phyloP scores from a whole-genome alignment of 2,888 invertebrate species.

The Chaitophorus viminalis region DNA sequence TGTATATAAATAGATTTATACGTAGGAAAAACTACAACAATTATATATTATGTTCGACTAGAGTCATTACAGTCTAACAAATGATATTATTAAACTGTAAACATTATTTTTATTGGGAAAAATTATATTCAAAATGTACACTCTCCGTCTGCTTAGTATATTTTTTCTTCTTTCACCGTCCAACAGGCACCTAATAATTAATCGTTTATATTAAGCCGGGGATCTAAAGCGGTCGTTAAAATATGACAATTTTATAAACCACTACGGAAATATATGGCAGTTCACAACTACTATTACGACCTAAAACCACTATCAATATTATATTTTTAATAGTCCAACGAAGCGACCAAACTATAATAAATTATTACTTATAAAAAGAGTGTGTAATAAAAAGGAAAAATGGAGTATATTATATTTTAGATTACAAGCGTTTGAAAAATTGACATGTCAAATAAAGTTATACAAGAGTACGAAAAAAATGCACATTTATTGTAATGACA shows the following conservation, averaged over 20 bases:
- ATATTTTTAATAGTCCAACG: neutral
- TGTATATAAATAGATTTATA: too few relatives aligned
- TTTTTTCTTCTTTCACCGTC: neutral
- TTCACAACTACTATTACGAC: neutral
- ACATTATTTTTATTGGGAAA: neutral
- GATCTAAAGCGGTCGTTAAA: neutral
- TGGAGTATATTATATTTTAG: too few relatives aligned
- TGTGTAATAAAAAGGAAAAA: too few relatives aligned
- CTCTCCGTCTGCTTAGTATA: neutral
- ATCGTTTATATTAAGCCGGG: neutral
- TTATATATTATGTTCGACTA: neutral
- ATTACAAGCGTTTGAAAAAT: too few relatives aligned
- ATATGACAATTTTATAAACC: neutral
- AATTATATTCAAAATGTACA: neutral
- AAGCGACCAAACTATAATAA: neutral
- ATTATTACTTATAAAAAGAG: neutral
- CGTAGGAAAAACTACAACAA: neutral
- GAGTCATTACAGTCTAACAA: neutral
- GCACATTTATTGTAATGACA: too few relatives aligned
- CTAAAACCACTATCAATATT: neutral
- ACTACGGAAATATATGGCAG: neutral
- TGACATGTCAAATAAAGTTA: too few relatives aligned
- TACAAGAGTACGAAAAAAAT: too few relatives aligned
- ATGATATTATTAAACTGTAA: neutral
- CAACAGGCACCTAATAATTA: neutral